Base-by-base conservation (phyloP, 2,888 invertebrate species). In the Drosophila sordidapex region DNA sequence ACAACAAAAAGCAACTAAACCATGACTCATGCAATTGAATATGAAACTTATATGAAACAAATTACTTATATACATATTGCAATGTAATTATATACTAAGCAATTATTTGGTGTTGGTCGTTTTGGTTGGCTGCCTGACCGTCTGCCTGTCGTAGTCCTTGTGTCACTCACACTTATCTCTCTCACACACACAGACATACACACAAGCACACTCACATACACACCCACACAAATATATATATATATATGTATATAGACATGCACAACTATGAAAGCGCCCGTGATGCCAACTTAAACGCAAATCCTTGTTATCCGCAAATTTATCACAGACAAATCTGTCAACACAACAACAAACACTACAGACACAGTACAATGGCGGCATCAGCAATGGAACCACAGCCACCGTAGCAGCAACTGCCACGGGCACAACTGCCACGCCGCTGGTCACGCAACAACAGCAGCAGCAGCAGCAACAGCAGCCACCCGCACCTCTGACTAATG, bases 321-420 rank as follows among this genome's bases (percentile, higher is more conserved):
- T 89, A 88, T 90, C 86, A 85, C 90, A 89, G 89, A 89, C 91
- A 87, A 90, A 88, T 84, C 89, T 91, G 83, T 89, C 89, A 87
- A 79, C 89, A 83, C 90, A 90, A 79, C 82, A 64, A 74, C 84
- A 81, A 82, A 72, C 73, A 74, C 81, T 66, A 88, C 87, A 83
- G 89, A 76, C 81, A 81, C 82, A 73, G 76, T 79, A 74, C 76
- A 88, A 81, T 81, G 82, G 74, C 71, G 76, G 71, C 70, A 80
- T 71, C 73, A 72, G 73, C 81, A 82, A 72, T 76, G 78, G 83
- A 56, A 58, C 57, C 67, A 63, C 76, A 59, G 56, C 65, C 62
- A 49, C 72, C 57, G 57, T 70, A 40, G 46, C 78, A 63, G 76
- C 70, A 48, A 69, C 64, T 64, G 69, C 38, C 74, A 33, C 72